Evolutionary conservation across 2,888 invertebrate species (phyloP), one percentile per base, ranked within the genome.

Genomic region (Tipula unca): DNA sequence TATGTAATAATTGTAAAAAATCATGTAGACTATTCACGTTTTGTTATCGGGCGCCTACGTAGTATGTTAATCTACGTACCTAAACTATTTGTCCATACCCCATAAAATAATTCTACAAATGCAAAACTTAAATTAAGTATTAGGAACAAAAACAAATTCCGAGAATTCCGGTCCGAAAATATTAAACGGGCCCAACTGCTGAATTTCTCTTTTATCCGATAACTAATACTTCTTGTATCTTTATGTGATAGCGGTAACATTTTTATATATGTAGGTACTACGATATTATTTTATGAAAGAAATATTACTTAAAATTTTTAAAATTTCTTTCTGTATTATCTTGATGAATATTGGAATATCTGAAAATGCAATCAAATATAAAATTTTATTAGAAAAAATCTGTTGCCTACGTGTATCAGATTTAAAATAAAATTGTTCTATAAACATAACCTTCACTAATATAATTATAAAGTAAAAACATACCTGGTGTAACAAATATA

Each of bases 71-170:
- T 36, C 36, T 36, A 87, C 92, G 92, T 89, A 95, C 95, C 96
- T 92, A 96, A 94, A 91, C 96, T 96, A 90, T 96, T 96, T 87
- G 95, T 95, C 96, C 95, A 95, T 89, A 97, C 93, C 87, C 99
- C 99, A 92, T 98, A 99, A 86, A 95, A 93, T 86, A 99, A 92
- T 91, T 99, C 99, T 84, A 99, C 97, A 91, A 99, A 98, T 29
- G 99, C 99, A 92, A 99, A 99, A 42, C 97, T 97, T 87, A 99
- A 93, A 91, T 99, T 99, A 54, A 99, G 92, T 87, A 98, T 88
- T 14, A 99, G 93, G 90, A 99, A 99, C 39, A 98, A 92, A 89
- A 99, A 98, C 87, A 99, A 92, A 92, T 98, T 98, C 89, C 98
- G 94, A 1, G 98, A 98, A 91, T 96, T 97, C 89, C 95, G 93